Evolutionary conservation across 1,140 invertebrate species (phyloP).

Genomic region (Gonioctena quinquepunctata): DNA sequence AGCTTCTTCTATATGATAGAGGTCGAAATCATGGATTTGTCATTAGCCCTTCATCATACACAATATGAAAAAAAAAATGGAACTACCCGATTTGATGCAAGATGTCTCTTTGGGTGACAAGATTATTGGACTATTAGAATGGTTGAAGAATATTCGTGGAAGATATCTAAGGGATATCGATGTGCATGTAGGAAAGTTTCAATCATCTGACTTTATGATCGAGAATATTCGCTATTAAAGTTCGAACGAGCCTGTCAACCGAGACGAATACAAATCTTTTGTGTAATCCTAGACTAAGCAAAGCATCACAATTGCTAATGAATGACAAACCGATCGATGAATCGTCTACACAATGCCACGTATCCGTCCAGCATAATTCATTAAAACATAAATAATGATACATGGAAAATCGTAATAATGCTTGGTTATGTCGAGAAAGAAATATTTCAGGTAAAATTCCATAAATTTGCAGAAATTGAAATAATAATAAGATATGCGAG

Average conservation of each 20-base stretch:
- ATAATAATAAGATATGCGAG: slow-evolving; percentile 36
- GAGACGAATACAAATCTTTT: background rate
- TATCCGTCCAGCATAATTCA: background rate
- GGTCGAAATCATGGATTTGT: too few species aligned
- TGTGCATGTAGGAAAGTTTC: too few species aligned
- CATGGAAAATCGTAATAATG: background rate
- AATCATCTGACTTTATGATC: background rate
- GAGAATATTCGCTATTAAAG: too few species aligned
- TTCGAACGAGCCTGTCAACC: too few species aligned
- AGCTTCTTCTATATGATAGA: too few species aligned
- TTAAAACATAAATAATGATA: slow-evolving; percentile 11
- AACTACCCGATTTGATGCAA: too few species aligned
- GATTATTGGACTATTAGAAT: too few species aligned
- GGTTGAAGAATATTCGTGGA: too few species aligned
- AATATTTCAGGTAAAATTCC: slow-evolving; percentile 32
- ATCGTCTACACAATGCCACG: background rate
- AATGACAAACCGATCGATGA: background rate
- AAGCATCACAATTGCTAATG: background rate
- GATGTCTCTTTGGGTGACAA: too few species aligned
- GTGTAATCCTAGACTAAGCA: background rate
- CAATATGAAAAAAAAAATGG: too few species aligned
- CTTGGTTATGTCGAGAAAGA: background rate
- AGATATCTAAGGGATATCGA: too few species aligned
- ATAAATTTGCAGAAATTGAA: slow-evolving; percentile 42
- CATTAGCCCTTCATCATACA: too few species aligned